Base-by-base conservation (phyloP, 2,888 invertebrate genomes). In the Aspidiotus destructor region DNA sequence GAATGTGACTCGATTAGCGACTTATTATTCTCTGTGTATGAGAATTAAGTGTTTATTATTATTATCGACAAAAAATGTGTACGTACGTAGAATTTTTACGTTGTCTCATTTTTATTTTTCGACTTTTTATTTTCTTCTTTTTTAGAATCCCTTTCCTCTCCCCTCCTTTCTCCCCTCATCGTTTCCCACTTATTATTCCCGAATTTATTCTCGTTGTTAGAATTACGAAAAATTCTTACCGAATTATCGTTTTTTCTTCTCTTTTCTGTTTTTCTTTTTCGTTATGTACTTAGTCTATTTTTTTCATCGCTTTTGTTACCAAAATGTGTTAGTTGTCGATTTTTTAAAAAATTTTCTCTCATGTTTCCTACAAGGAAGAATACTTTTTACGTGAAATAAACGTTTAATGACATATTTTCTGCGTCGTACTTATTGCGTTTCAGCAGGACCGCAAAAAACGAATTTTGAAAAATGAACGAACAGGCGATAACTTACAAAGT, bases 241-340 rank as follows among this genome's bases (percentile, higher is more conserved):
- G n/a, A 15, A 13, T 13, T 57, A 57, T 13, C 57, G 57, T 57
- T 57, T 57, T 3, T 57, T 60, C 28, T 28, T 28, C 28, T 28
- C 28, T 28, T 28, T 28, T 28, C 28, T 28, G 28, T 28, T 28
- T 28, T 16, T n/a, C 28, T 28, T 28, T 28, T 16, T n/a, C 28
- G 17, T 63, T 6, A 53, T 63, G 40, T n/a, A 52, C 57, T 53
- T 16, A 40, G 52, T 54, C 41, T 13, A 28, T 48, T 48, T 48
- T 44, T 42, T 58, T 41, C 44, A 57, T 42, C 28, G 65, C 65
- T 65, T 65, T 65, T 65, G 65, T 65, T 65, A 65, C 52, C 65
- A 58, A 58, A 58, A 48, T 65, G 52, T 65, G 57, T 48, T 41
- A 41, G 65, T 48, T 57, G 11, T 17, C 10, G 48, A n/a, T 48